Evolutionary conservation across 2,888 invertebrate genomes (phyloP).

Genomic region (Aspidiotus rigidus): DNA sequence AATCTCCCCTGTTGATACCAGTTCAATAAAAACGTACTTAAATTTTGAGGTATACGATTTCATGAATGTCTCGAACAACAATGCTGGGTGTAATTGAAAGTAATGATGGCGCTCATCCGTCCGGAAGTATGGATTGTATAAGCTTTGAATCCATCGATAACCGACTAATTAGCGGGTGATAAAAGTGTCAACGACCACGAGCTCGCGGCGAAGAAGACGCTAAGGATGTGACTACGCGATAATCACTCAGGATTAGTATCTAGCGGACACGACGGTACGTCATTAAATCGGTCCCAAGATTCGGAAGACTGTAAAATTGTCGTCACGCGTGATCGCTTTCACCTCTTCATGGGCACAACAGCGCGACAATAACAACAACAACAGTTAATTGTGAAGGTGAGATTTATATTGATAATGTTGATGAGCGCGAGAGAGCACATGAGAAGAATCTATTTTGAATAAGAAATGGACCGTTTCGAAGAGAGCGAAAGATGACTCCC

Average conservation of each 20-base stretch:
- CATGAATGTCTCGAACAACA: too few species aligned
- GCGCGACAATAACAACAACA: not conserved
- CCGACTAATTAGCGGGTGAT: not conserved
- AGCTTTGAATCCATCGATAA: not conserved
- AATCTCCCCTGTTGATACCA: too few species aligned
- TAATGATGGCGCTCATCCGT: too few species aligned
- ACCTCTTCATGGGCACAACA: not conserved
- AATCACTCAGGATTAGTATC: constrained; percentile 1
- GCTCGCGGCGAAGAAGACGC: too few species aligned
- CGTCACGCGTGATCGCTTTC: not conserved
- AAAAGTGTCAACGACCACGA: constrained; percentile 2
- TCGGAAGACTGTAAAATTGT: not conserved
- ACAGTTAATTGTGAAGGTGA: not conserved
- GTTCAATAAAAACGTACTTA: too few species aligned
- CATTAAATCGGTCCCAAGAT: not conserved
- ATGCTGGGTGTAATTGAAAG: too few species aligned
- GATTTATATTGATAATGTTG: not conserved
- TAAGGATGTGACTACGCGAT: constrained; percentile 11
- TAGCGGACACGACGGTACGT: not conserved
- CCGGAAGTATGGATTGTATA: too few species aligned
- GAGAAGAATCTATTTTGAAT: constrained; percentile 12
- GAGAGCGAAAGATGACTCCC: constrained; percentile 3
- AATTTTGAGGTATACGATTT: too few species aligned
- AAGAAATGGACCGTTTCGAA: constrained; percentile 23
- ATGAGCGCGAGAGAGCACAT: not conserved